Evolutionary conservation across 2,888 invertebrate genomes (phyloP), one percentile per base, ranked within the genome.

Genomic region (Buathra laborator): DNA sequence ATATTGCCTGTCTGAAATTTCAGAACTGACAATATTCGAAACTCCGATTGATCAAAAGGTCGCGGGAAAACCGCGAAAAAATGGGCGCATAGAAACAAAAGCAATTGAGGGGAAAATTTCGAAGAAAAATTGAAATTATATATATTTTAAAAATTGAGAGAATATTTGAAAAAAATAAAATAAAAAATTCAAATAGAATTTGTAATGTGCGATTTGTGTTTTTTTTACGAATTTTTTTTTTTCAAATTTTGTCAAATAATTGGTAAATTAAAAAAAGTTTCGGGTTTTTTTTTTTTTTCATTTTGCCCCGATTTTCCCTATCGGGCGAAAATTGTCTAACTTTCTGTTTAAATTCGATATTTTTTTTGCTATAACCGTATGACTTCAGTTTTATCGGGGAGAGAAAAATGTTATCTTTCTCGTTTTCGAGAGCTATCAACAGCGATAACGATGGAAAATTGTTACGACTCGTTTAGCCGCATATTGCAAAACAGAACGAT

Each of bases 401-500:
- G 6, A 3, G 19, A 7, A n/a, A 70, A 70, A 51, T 70, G 29
- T 70, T 29, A 12, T 10, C 19, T 32, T n/a, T 51, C 48, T 1
- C 32, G 43, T 70, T 51, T 24, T 37, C 37, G 37, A 3, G 51
- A 10, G 24, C 46, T 6, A 48, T n/a, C 24, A 32, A 12, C 48
- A 16, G 43, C 48, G 16, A 48, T 70, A 70, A 70, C 70, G 48
- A 70, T 32, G 51, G 70, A 24, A 51, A 70, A 53, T 32, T n/a
- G 70, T 53, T 51, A n/a, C 59, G 59, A 62, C 6, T 32, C 29
- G n/a, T 29, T 32, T 37, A 37, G 62, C n/a, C 0, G 37, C 16
- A 53, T 53, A 53, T 53, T 53, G 24, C 59, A 12, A 3, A 14
- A 62, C 29, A 7, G 14, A 1, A 37, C 53, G 62, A n/a, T 62